Evolutionary conservation across 2,113 vertebrate species (phyloP).

Genomic region (Bubo bubo): DNA sequence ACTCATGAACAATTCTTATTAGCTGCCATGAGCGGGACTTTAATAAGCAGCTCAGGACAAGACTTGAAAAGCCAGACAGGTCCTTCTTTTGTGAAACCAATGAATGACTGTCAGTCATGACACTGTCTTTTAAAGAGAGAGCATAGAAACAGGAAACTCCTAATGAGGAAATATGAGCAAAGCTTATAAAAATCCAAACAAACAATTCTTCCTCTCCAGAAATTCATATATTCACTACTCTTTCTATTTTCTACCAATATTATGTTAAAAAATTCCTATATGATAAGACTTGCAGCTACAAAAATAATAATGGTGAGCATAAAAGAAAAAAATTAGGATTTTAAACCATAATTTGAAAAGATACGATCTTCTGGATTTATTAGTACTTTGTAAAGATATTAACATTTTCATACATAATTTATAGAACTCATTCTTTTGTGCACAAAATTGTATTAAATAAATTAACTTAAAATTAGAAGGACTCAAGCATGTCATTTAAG

Average conservation of each 20-base stretch:
- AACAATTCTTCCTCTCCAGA: constrained; percentile 27
- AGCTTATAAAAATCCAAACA: constrained; percentile 47
- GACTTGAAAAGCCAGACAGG: neutral
- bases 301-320: constrained; percentile 53
- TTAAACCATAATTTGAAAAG: constrained; percentile 71
- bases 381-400: constrained; percentile 83
- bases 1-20: neutral
- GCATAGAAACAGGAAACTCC: neutral
- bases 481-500: constrained; percentile 91
- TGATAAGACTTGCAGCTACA: constrained; percentile 57
- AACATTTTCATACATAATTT: constrained; percentile 86
- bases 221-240: constrained; percentile 29
- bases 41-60: neutral
- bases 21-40: neutral
- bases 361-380: constrained; percentile 81
- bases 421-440: constrained; percentile 83
- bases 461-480: constrained; percentile 88
- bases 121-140: neutral
- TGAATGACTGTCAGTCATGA: neutral
- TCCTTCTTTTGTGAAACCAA: neutral
- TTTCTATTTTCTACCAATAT: constrained; percentile 45
- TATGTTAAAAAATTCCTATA: constrained; percentile 14
- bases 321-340: constrained; percentile 59
- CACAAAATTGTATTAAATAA: constrained; percentile 89
- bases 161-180: neutral